Conservation (phyloP, 2,113 vertebrate genomes). For the Epinephelus moara region DNA sequence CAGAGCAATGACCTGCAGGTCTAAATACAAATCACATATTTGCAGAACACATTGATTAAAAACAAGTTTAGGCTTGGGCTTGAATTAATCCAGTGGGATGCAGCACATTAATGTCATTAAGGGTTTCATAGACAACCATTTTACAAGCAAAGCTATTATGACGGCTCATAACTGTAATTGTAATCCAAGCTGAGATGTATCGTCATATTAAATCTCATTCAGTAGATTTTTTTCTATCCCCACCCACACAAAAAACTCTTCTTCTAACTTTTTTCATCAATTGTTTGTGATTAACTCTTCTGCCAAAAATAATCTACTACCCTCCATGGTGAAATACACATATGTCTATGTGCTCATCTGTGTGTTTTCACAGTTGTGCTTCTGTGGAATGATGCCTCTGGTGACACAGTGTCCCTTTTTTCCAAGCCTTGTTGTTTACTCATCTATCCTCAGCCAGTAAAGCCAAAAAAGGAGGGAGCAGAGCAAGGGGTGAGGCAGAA, state of each 20-base stretch:
- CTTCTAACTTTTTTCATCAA: not conserved
- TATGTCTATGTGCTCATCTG: slow-evolving; percentile 4
- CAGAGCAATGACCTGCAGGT: not conserved
- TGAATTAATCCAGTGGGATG: slow-evolving; percentile 4
- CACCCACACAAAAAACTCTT: not conserved
- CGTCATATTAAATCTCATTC: not conserved
- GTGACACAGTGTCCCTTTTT: slow-evolving; percentile 43
- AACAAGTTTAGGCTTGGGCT: not conserved
- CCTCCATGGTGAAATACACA: slow-evolving; percentile 19
- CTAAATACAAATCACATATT: slow-evolving; percentile 21
- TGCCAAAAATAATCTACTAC: not conserved
- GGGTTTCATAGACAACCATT: not conserved
- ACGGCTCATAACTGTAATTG: not conserved
- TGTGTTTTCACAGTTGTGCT: slow-evolving; percentile 20
- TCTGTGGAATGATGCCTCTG: slow-evolving; percentile 49
- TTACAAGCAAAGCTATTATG: slow-evolving; percentile 4
- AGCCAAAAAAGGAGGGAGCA: slow-evolving; percentile 12
- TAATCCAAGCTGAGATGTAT: not conserved
- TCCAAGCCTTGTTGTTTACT: slow-evolving; percentile 49
- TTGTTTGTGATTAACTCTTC: not conserved
- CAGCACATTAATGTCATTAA: not conserved
- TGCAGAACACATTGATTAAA: not conserved
- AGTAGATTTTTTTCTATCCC: not conserved
- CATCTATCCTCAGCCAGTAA: slow-evolving; percentile 21
- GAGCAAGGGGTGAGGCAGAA: not conserved